Conservation (phyloP, 2,113 vertebrate genomes). For the Odobenus rosmarus region DNA sequence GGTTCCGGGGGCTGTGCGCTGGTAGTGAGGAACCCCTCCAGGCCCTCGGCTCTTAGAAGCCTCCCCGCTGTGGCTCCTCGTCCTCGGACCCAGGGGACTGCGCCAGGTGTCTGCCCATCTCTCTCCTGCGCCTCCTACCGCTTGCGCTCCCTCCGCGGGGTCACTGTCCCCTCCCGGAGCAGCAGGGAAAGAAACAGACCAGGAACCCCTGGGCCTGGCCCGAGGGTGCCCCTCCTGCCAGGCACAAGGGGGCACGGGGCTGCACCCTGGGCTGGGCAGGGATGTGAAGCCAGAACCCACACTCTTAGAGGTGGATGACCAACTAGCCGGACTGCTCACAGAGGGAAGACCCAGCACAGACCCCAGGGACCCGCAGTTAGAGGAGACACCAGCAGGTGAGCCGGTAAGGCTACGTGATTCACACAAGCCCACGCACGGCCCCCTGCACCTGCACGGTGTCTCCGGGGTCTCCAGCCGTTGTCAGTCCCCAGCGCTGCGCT, state of each 20-base stretch:
- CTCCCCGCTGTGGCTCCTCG: neutral
- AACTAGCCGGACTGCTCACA: accelerated
- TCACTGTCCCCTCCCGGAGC: neutral
- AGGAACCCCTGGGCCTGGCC: neutral
- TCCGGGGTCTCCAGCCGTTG: too few relatives aligned
- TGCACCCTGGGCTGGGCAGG: too few relatives aligned
- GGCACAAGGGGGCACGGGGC: accelerated
- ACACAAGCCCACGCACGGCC: too few relatives aligned
- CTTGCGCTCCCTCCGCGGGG: neutral
- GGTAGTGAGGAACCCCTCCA: accelerated
- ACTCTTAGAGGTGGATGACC: neutral
- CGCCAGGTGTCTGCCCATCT: neutral
- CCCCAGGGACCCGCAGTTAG: neutral
- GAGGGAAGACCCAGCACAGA: neutral
- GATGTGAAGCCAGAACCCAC: too few relatives aligned
- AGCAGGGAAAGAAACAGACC: too few relatives aligned
- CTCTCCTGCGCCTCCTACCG: neutral
- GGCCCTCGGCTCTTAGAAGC: neutral
- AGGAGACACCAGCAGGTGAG: neutral
- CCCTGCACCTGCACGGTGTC: neutral
- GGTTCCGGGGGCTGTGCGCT: neutral
- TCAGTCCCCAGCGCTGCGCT: too few relatives aligned
- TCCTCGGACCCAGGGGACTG: neutral
- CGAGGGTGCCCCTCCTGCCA: too few relatives aligned
- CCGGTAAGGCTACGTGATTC: accelerated